Evolutionary conservation across 2,797 vertebrate species (phyloP).

Genomic region (Chaetophractus vellerosus): DNA sequence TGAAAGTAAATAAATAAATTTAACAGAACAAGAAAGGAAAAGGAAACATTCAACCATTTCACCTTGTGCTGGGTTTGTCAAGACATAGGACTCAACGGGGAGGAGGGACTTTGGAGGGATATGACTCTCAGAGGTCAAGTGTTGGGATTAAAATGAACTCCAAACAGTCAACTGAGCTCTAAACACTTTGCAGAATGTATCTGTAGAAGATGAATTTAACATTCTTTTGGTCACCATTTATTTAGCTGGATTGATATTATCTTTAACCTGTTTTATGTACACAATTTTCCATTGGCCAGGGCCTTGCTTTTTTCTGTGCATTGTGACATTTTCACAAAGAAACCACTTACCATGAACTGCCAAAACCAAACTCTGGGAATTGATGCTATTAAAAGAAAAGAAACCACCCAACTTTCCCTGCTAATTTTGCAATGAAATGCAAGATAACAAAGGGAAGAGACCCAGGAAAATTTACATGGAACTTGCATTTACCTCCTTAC

Average conservation of each 20-base stretch:
- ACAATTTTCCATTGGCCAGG: slow-evolving; percentile 70
- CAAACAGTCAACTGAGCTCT: slow-evolving; percentile 68
- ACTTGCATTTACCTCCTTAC: slow-evolving; percentile 53
- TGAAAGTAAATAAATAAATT: slow-evolving; percentile 86
- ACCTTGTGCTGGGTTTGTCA: slow-evolving; percentile 88
- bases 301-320: slow-evolving; percentile 4
- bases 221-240: slow-evolving; percentile 76
- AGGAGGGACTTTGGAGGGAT: slow-evolving; percentile 83
- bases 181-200: slow-evolving; percentile 65
- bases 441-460: slow-evolving; percentile 78
- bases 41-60: slow-evolving; percentile 89
- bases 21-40: slow-evolving; percentile 88
- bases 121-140: slow-evolving; percentile 74
- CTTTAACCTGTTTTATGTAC: slow-evolving; percentile 74
- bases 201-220: slow-evolving; percentile 70
- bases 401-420: slow-evolving; percentile 74
- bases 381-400: slow-evolving; percentile 70
- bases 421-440: slow-evolving; percentile 79
- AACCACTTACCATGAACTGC: slow-evolving; percentile 82
- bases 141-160: slow-evolving; percentile 75
- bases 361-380: slow-evolving; percentile 69
- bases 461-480: slow-evolving; percentile 63
- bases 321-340: slow-evolving; percentile 63
- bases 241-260: slow-evolving; percentile 70
- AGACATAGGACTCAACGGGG: slow-evolving; percentile 86